Evolutionary conservation across 2,797 vertebrate genomes (phyloP).

Genomic region (Hydrocynus forskahlii): DNA sequence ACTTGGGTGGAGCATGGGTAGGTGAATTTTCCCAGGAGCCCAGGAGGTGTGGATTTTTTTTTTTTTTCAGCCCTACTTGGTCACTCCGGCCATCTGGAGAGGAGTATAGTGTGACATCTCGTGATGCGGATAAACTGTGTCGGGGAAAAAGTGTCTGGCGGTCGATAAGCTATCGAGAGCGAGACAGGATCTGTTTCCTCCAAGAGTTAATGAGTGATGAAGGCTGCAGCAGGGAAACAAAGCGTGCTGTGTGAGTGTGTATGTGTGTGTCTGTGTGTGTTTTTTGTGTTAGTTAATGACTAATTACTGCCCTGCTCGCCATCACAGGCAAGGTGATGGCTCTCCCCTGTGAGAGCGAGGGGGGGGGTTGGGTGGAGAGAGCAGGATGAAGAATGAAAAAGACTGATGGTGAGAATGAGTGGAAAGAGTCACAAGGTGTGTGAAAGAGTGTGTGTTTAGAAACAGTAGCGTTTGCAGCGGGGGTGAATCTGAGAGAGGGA

Average conservation of each 20-base stretch:
- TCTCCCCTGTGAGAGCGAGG: constrained; percentile 17
- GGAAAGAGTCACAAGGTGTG: too few relatives aligned
- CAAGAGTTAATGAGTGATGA: constrained; percentile 76
- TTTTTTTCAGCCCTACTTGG: not conserved
- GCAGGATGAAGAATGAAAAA: not conserved
- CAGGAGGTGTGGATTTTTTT: not conserved
- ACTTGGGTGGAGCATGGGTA: not conserved
- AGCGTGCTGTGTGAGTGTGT: constrained; percentile 46
- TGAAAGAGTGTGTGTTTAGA: not conserved
- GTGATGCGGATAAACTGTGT: constrained; percentile 23
- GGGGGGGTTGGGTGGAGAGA: not conserved
- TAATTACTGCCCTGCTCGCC: constrained; percentile 37
- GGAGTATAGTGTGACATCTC: not conserved
- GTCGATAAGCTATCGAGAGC: constrained; percentile 22
- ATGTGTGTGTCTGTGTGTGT: constrained; percentile 40
- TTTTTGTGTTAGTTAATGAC: constrained; percentile 53
- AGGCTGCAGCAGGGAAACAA: constrained; percentile 63
- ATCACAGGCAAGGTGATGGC: constrained; percentile 61
- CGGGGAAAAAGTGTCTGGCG: not conserved
- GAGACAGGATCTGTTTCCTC: constrained; percentile 31
- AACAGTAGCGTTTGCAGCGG: not conserved
- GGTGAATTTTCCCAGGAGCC: not conserved
- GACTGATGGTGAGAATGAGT: too few relatives aligned
- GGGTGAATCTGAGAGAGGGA: not conserved
- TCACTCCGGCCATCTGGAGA: not conserved